phyloP scores from a whole-genome alignment of 2,797 vertebrate genomes.

The Okamejei kenojei region DNA sequence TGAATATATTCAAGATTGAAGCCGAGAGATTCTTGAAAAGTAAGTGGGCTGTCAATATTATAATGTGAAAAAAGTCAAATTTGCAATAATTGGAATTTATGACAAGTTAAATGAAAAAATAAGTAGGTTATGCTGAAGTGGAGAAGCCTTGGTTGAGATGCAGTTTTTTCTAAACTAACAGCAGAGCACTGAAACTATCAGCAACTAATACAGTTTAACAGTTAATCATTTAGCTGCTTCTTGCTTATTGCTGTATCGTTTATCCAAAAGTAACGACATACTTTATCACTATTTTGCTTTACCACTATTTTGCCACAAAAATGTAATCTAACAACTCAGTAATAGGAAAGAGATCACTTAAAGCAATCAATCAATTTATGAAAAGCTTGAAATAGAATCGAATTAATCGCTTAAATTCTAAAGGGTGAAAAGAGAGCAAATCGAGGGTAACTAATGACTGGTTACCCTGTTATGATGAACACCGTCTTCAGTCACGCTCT shows the following conservation, averaged over 20 bases:
- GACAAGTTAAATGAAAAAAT: not conserved
- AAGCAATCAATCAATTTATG: not conserved
- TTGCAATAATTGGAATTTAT: not conserved
- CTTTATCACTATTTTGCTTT: not conserved
- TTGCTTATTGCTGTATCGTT: not conserved
- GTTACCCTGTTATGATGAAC: conserved; percentile 77
- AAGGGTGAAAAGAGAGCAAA: not conserved
- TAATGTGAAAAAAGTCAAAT: not conserved
- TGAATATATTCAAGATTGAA: too few relatives aligned
- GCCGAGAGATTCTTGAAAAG: too few relatives aligned
- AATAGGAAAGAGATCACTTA: not conserved
- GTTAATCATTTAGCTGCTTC: not conserved
- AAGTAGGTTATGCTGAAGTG: not conserved
- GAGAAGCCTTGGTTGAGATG: not conserved
- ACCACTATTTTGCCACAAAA: not conserved
- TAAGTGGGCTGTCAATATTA: not conserved
- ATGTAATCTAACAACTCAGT: not conserved
- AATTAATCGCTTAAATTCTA: not conserved
- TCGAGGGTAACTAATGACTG: not conserved
- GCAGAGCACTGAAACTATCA: not conserved
- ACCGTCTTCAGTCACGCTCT: conserved; percentile 69
- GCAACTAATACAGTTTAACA: not conserved
- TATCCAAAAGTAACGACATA: too few relatives aligned
- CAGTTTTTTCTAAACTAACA: not conserved
- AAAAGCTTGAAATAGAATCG: not conserved